phyloP scores from a whole-genome alignment of 2,888 invertebrate genomes.

The Hartigia nigra region DNA sequence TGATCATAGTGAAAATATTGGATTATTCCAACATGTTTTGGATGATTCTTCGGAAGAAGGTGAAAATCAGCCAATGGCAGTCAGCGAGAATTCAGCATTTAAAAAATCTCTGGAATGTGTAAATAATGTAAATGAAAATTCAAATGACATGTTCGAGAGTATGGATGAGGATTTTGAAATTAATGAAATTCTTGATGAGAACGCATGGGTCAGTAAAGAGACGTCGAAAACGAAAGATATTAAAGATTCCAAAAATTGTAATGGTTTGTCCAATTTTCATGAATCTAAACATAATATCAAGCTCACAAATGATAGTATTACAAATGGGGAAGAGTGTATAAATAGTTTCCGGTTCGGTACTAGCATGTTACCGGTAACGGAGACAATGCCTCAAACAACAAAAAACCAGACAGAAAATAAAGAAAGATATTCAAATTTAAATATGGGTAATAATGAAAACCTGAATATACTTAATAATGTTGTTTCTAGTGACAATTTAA shows the following conservation, averaged over 20 bases:
- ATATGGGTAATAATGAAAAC: not conserved
- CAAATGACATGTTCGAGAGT: no score
- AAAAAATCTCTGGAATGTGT: no score
- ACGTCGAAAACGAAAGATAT: no score
- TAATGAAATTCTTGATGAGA: no score
- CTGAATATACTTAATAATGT: not conserved
- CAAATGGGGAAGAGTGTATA: conserved; percentile 17
- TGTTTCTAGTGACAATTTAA: conserved; percentile 11
- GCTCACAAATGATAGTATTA: conserved; percentile 13
- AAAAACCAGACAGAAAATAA: not conserved
- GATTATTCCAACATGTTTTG: conserved; percentile 36
- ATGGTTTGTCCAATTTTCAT: no score
- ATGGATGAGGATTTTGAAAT: no score
- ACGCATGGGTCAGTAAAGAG: no score
- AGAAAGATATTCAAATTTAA: not conserved
- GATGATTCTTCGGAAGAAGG: conserved; percentile 30
- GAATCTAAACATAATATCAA: not conserved
- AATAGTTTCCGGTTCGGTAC: no score
- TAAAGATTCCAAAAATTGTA: no score
- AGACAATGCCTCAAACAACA: not conserved
- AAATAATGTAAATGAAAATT: no score
- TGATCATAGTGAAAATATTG: conserved; percentile 3
- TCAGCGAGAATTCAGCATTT: no score
- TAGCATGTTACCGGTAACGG: no score
- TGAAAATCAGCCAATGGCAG: not conserved